Evolutionary conservation across 1,140 invertebrate species (phyloP), one percentile per base, ranked within the genome.

Genomic region (Zaprionus capensis): DNA sequence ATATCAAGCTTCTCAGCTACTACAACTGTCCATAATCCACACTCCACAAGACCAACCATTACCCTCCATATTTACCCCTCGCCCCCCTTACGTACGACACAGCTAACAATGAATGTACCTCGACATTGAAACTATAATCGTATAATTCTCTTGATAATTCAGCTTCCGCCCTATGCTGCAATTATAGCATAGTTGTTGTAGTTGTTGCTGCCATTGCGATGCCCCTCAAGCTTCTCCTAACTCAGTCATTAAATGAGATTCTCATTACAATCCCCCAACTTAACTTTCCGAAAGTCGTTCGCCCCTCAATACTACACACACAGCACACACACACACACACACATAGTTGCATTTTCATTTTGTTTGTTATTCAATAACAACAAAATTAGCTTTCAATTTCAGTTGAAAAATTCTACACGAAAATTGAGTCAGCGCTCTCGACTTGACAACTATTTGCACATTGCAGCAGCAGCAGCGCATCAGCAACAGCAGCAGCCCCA

Each of bases 331-430:
- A 59, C 12, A 53, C 46, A 24, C 6, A 55, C 5, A 64, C 20
- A n/a, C n/a, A 31, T 7, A 46, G 9, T 20, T 51, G 41, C 56
- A 61, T 15, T 56, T 57, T 26, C 53, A 74, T 62, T 71, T 71
- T 62, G 24, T 57, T 44, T 63, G 68, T 41, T 64, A 44, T 41
- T 55, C 36, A 71, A 71, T 46, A 57, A 26, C 15, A 46, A 69
- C 17, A 75, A 70, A 41, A 41, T 26, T 20, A 51, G 61, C 67
- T 76, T 71, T 76, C 73, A 57, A 36, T 65, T 71, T 71, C 67
- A 71, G 68, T 76, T 74, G n/a, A 61, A 46, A 46, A 46, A 55
- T 73, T 75, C 72, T 75, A 64, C 17, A 63, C 53, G 20, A 71
- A 76, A 71, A 76, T 71, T 71, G 68, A 76, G 71, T 70, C 71